Evolutionary conservation across 2,113 vertebrate genomes (phyloP), one percentile per base, ranked within the genome.

Genomic region (Dinomys branickii): DNA sequence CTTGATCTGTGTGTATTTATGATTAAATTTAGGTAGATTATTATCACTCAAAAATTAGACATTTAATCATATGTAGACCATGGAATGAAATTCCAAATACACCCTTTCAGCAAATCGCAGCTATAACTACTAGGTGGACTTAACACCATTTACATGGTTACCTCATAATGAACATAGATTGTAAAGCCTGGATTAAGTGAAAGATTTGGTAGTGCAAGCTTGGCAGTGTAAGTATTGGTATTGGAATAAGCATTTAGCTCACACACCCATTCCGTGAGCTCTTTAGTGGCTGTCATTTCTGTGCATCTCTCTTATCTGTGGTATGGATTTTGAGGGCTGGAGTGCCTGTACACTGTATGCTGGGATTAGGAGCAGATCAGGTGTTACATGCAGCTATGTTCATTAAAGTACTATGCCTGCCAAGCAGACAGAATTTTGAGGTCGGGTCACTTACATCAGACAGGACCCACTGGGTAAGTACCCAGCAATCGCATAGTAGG

Each of bases 1-100:
- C 7, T 41, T 77, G 33, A 69, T 63, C 26, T 73, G 10, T 83
- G 20, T 73, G 38, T 52, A 41, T 26, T 63, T 88, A 69, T 30
- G 9, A 28, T 93, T 63, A 81, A 90, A 47, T 91, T 63, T 85
- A 83, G 54, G 41, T 63, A 81, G 80, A 41, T 61, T 33, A 19
- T 35, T 71, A 1, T 80, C 38, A 61, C 6, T 92, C 8, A 83
- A 28, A 81, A 63, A 80, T 61, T 59, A 80, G 84, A 85, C n/a
- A 90, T 69, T 80, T 38, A 33, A 61, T 94, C 67, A 26, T 28
- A 26, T 75, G 2, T 47, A 14, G 63, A n/a, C 52, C 35, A 19
- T 94, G 89, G 41, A 78, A 94, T 69, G 75, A 95, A 94, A 90
- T 58, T 91, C 28, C 56, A 93, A 56, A 61, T 4, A 88, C 11